A percentile compares a stretch with the other conserved stretches of the same genome.
These are phyloP conservation scores for Theocolax elegans DNA, from an alignment of 1,140 invertebrate genomes.

Conservation along the genomic window DNA sequence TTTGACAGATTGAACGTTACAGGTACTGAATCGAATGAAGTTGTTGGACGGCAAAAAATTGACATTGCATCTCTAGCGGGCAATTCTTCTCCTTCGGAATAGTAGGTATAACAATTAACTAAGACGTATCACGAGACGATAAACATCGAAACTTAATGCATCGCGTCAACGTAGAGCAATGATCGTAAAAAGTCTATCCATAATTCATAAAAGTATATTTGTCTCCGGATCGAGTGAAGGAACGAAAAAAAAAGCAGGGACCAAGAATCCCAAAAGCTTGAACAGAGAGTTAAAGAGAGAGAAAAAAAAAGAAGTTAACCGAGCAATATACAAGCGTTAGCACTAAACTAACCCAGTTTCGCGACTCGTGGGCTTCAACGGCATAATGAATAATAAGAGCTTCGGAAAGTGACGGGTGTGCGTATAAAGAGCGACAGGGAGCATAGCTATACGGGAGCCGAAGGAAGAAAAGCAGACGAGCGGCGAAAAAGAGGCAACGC, in stretches of 20 bases:
- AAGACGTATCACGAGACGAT: conserved; percentile 15
- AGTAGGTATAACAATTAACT: conserved; percentile 29
- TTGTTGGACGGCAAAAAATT: not conserved
- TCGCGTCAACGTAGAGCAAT: not conserved
- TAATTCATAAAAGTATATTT: conserved; percentile 36
- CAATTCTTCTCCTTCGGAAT: conserved; percentile 1
- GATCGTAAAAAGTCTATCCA: conserved; percentile 17
- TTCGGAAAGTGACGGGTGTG: conserved; percentile 29
- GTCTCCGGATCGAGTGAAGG: not conserved
- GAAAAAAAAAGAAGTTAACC: not conserved
- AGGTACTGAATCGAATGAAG: conserved; percentile 2
- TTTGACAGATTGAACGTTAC: no score
- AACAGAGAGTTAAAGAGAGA: not conserved
- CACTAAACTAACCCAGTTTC: conserved; percentile 34
- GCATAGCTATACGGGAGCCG: not conserved
- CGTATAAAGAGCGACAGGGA: conserved; percentile 40
- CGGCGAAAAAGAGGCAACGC: conserved; percentile 7
- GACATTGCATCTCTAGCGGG: not conserved
- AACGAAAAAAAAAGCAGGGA: not conserved
- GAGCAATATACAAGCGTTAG: not conserved
- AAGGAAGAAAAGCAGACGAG: conserved; percentile 18
- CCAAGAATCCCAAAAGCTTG: not conserved
- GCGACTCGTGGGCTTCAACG: conserved; percentile 13
- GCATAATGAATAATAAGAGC: conserved; percentile 36
- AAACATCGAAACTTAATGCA: conserved; percentile 15